Base-by-base conservation (phyloP, 2,888 invertebrate species). In the Epinotia bilunana region DNA sequence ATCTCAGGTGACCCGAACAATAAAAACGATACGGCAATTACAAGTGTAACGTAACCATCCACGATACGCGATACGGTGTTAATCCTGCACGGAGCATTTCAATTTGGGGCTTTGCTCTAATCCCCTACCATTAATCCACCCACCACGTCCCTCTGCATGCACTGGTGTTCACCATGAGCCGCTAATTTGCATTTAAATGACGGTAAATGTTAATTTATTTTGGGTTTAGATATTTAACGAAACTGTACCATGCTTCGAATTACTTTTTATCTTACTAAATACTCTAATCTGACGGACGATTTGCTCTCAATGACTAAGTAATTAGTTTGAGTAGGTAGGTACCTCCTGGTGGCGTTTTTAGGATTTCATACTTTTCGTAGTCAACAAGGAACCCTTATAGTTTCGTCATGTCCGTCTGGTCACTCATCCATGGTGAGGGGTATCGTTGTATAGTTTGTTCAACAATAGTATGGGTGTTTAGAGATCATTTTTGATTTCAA, bases 51-150 rank as follows among this genome's bases (percentile, higher is more conserved):
- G 67, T 60, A 61, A 55, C 71, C 75, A 55, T 62, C 65, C 67
- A 77, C 67, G 68, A 67, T 75, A 71, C 49, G 70, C 70, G 70
- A 62, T 39, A 75, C 67, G 77, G 77, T 77, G 84, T 78, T 88
- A 87, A 88, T 87, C 86, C 86, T 76, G 84, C 83, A 86, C 86
- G 84, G 84, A 60, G 13, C 64, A 78, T 78, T 77, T 86, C 84
- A 86, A 87, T 87, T 85, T 81, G 77, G 80, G 77, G 80, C 80
- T 81, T 86, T 86, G 84, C 83, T 83, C 83, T 70, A 76, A 78
- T 82, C 72, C 67, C 67, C 57, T 16, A 67, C 74, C 65, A 75
- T 75, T 75, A 75, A 75, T 72, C 71, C 71, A 64, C 39, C 28
- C 65, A 33, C 65, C 71, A 67, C 55, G 46, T 39, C 62, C 65